Evolutionary conservation across 2,797 vertebrate species (phyloP).

Genomic region (Phalloptychus januarius): DNA sequence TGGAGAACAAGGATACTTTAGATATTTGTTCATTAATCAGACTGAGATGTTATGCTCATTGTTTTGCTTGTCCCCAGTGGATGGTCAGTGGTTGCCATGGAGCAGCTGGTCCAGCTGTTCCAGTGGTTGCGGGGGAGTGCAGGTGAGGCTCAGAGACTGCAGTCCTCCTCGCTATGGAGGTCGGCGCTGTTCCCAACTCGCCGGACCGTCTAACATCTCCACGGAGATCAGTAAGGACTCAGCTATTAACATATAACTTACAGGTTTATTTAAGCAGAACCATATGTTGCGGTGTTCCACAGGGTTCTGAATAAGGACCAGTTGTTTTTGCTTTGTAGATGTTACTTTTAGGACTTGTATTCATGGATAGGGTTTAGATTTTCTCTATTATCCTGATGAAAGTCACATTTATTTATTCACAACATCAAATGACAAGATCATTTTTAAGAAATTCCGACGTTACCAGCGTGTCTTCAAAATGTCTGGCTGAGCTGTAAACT

Average conservation of each 20-base stretch:
- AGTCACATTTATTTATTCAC: background rate
- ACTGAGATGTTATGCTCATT: background rate
- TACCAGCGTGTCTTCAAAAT: background rate
- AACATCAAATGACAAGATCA: background rate
- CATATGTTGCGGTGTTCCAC: background rate
- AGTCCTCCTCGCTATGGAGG: slow-evolving; percentile 83
- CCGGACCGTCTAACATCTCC: slow-evolving; percentile 50
- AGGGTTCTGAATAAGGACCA: background rate
- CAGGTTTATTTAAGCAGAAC: background rate
- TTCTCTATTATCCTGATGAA: background rate
- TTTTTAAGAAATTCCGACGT: background rate
- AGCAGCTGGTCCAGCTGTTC: slow-evolving; percentile 87
- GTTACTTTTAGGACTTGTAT: background rate
- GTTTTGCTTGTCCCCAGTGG: slow-evolving; percentile 72
- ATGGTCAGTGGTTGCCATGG: slow-evolving; percentile 87
- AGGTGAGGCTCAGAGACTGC: slow-evolving; percentile 82
- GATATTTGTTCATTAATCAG: background rate
- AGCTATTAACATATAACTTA: background rate
- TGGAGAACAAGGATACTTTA: background rate
- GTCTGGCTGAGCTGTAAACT: background rate
- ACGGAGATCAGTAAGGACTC: slow-evolving; percentile 82
- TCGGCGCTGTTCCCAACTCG: slow-evolving; percentile 75
- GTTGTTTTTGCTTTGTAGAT: too few species aligned
- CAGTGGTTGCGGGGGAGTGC: slow-evolving; percentile 80
- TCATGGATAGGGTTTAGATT: background rate